These are phyloP conservation scores for Drosophila kanapiae DNA, from an alignment of 1,140 invertebrate genomes.

Conservation along the genomic window DNA sequence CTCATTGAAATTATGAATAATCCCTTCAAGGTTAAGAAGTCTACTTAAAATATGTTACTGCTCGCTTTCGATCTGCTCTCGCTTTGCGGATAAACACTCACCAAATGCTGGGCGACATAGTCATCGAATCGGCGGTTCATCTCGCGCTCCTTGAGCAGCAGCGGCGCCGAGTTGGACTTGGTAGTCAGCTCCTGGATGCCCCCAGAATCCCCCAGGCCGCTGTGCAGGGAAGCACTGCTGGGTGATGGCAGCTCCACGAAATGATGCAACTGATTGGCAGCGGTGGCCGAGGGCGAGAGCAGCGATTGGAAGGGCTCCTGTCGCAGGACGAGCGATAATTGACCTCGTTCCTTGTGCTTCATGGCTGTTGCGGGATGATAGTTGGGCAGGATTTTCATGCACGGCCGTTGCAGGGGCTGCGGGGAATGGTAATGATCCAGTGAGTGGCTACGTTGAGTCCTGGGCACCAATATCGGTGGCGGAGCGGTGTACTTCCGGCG, in stretches of 20 bases:
- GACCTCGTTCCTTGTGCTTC: slow-evolving; percentile 64
- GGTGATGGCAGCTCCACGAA: slow-evolving; percentile 82
- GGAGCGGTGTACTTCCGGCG: slow-evolving; percentile 73
- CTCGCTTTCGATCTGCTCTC: slow-evolving; percentile 15
- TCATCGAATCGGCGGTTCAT: slow-evolving; percentile 69
- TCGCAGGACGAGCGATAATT: slow-evolving; percentile 69
- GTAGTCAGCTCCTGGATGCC: slow-evolving; percentile 82
- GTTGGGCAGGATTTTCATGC: slow-evolving; percentile 58
- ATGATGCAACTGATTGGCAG: slow-evolving; percentile 60
- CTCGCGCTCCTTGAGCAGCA: slow-evolving; percentile 81
- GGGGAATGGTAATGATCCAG: slow-evolving; percentile 70
- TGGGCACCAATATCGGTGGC: slow-evolving; percentile 57
- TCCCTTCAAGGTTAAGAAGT: background rate
- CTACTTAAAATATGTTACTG: background rate
- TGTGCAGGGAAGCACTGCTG: slow-evolving; percentile 83
- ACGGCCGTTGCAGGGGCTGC: slow-evolving; percentile 44
- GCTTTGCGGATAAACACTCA: slow-evolving; percentile 39
- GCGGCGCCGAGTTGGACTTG: slow-evolving; percentile 83
- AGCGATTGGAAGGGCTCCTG: slow-evolving; percentile 80
- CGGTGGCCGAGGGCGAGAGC: slow-evolving; percentile 62
- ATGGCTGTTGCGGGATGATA: slow-evolving; percentile 45
- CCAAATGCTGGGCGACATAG: slow-evolving; percentile 79
- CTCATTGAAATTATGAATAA: background rate
- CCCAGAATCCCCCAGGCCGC: slow-evolving; percentile 68
- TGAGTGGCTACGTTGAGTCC: slow-evolving; percentile 74